Conservation (phyloP, 1,140 invertebrate genomes). For the Aphaenogaster ashmeadi region DNA sequence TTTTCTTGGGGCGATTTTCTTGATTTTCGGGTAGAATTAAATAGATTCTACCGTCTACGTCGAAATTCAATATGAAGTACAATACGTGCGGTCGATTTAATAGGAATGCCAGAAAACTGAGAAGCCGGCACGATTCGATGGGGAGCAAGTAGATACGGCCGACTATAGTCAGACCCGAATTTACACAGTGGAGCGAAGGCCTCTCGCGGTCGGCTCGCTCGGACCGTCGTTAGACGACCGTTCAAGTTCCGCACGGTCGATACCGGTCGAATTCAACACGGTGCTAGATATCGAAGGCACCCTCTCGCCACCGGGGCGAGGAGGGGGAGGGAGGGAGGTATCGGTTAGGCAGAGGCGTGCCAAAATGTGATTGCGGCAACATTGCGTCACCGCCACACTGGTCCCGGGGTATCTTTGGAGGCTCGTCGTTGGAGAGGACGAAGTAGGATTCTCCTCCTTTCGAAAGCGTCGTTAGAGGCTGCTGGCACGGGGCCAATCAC, state of each 20-base stretch:
- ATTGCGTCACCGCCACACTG: conserved; percentile 83
- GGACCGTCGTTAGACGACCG: conserved; percentile 42
- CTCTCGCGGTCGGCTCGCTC: conserved; percentile 46
- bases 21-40: conserved; percentile 15
- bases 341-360: conserved; percentile 76
- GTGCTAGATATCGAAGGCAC: conserved; percentile 73
- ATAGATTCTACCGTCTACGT: not conserved
- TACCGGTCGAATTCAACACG: conserved; percentile 70
- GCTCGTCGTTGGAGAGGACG: conserved; percentile 81
- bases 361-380: conserved; percentile 86
- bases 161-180: conserved; percentile 33
- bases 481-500: conserved; percentile 85
- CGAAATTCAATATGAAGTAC: conserved; percentile 15
- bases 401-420: conserved; percentile 82
- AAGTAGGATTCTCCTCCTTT: conserved; percentile 84
- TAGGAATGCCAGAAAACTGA: conserved; percentile 42
- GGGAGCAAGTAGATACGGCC: not conserved
- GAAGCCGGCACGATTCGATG: conserved; percentile 24
- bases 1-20: conserved; percentile 22
- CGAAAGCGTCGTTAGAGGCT: conserved; percentile 85
- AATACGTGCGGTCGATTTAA: conserved; percentile 11
- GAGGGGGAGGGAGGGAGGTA: conserved; percentile 33
- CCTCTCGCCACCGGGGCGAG: not conserved
- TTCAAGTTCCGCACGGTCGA: conserved; percentile 65
- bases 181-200: conserved; percentile 50